phyloP scores from a whole-genome alignment of 2,113 vertebrate species.

The Glaucidium brasilianum region DNA sequence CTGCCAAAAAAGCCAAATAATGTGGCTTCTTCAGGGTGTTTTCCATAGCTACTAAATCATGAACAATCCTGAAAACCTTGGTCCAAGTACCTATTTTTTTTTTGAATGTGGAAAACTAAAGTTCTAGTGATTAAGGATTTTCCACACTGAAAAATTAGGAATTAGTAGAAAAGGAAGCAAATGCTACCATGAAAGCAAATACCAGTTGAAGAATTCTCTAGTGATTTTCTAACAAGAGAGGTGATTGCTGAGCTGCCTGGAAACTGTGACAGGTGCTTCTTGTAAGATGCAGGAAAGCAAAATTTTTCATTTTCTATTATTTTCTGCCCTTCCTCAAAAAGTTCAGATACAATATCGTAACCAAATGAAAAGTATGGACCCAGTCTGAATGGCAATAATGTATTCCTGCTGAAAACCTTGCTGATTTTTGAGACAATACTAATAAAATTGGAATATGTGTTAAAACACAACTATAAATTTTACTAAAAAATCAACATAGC shows the following conservation, averaged over 20 bases:
- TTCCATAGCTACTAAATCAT: background rate
- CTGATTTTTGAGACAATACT: background rate
- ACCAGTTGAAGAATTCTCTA: background rate
- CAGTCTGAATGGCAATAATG: background rate
- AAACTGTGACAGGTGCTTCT: background rate
- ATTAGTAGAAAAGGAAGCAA: background rate
- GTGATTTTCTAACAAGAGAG: background rate
- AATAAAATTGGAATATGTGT: background rate
- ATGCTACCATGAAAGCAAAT: background rate
- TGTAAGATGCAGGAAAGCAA: background rate
- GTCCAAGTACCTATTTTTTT: background rate
- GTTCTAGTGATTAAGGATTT: background rate
- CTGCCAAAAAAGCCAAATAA: background rate
- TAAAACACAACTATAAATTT: background rate
- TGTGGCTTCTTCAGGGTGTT: background rate
- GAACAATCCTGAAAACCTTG: background rate
- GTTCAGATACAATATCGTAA: background rate
- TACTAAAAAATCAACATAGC: background rate
- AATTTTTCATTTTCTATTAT: background rate
- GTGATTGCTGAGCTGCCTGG: background rate
- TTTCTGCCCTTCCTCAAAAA: background rate
- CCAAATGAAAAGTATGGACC: background rate
- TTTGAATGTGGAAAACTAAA: background rate
- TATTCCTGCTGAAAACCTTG: background rate
- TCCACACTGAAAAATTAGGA: background rate